A percentile compares a stretch with the other conserved stretches of the same genome.
phyloP scores from a whole-genome alignment of 2,797 vertebrate species.

The Silurus aristotelis region DNA sequence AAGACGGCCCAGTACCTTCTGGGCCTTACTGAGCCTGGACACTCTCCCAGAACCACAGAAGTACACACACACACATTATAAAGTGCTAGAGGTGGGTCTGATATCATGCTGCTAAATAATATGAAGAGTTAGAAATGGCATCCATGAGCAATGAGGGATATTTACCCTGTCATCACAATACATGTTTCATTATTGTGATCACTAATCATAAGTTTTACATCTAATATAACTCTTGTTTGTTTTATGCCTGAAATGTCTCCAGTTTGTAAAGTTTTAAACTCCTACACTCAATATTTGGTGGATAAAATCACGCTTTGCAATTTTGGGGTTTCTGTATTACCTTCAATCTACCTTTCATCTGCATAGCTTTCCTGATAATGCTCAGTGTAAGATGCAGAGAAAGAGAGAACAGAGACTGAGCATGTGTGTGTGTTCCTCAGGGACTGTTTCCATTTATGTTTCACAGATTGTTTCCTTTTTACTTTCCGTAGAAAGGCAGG shows the following conservation, averaged over 20 bases:
- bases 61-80: conserved; percentile 19
- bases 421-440: conserved; percentile 19
- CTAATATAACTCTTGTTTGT: not conserved
- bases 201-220: not conserved
- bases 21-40: conserved; percentile 41
- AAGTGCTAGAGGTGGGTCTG: conserved; percentile 8
- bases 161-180: not conserved
- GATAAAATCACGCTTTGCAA: not conserved
- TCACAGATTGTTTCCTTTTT: conserved; percentile 54
- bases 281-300: not conserved
- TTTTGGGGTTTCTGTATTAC: not conserved
- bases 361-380: conserved; percentile 12
- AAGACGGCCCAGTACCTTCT: conserved; percentile 37
- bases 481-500: conserved; percentile 46
- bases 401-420: conserved; percentile 22
- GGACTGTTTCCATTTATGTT: conserved; percentile 51
- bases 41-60: conserved; percentile 50
- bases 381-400: conserved; percentile 3
- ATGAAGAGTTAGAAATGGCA: not conserved
- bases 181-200: not conserved
- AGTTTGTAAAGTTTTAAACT: conserved; percentile 4
- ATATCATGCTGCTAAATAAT: conserved; percentile 17
- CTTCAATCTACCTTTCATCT: not conserved
- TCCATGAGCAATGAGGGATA: not conserved
- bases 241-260: not conserved